Base-by-base conservation (phyloP, 1,140 invertebrate genomes). In the Halictus rubicundus region DNA sequence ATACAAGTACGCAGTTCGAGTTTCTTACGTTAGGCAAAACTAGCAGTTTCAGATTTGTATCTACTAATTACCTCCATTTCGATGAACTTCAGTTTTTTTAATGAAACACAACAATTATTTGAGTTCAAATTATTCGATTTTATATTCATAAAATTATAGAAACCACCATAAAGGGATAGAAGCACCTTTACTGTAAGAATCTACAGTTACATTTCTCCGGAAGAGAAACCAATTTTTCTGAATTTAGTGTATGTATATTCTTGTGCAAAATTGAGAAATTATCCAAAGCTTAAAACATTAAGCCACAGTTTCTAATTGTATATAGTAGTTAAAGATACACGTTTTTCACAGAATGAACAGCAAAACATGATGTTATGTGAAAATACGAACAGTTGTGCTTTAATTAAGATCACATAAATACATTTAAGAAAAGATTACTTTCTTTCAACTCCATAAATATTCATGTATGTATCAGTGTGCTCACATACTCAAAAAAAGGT, bases 51-150 rank as follows among this genome's bases (percentile, higher is more conserved):
- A 46, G 70, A 27, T 64, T 66, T 1, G 16, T 71, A 80, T 65
- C 57, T 73, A 68, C 42, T 42, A 91, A 84, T 92, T 92, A 92
- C 89, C 90, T 92, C 89, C 16, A 89, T 85, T 78, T 88, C 83
- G 87, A 78, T 77, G 89, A 80, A 89, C 87, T 92, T 91, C 82
- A 86, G 83, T 89, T 78, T 81, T 87, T 32, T 71, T 88, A 89
- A 87, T 84, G 89, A 90, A 88, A 89, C 75, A 89, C 39, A 84
- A 82, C 68, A 77, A 80, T 82, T 81, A 76, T 70, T 39, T 59
- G 71, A 80, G n/a, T 76, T 78, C 39, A 52, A 66, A 64, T 60
- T 76, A 73, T 27, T 57, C 52, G 52, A 32, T 23, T 46, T 25
- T 27, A 49, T 46, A 54, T 27, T 37, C 25, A 39, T 39, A 72